Percentiles rank a stretch among this genome's conserved stretches.
phyloP scores from a whole-genome alignment of 1,140 invertebrate genomes.

The Drosophila aff. region DNA sequence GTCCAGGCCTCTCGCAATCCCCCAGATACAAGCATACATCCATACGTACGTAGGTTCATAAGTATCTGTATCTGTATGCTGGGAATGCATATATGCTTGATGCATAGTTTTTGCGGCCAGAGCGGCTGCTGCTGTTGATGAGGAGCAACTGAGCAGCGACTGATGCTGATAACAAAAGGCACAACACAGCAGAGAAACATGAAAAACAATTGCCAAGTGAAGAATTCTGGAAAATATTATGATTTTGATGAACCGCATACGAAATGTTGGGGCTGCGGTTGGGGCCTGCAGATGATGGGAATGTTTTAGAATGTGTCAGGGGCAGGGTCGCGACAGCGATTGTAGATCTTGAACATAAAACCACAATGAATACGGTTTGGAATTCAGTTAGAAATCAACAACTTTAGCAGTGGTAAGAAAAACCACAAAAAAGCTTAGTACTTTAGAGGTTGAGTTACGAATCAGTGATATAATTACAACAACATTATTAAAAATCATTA shows the following conservation, averaged over 20 bases:
- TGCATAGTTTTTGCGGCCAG: conserved; percentile 34
- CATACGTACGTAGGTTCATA: conserved; percentile 7
- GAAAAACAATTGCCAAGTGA: conserved; percentile 29
- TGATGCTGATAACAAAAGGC: conserved; percentile 49
- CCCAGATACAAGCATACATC: conserved; percentile 20
- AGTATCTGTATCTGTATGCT: conserved; percentile 28
- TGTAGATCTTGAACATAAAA: conserved; percentile 5
- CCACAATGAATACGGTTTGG: conserved; percentile 23
- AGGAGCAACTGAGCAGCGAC: conserved; percentile 1
- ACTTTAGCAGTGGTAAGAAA: not conserved
- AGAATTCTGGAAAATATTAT: conserved; percentile 34
- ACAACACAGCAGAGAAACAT: conserved; percentile 1
- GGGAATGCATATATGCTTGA: conserved; percentile 30
- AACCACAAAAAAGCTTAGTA: not conserved
- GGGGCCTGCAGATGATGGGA: conserved; percentile 6
- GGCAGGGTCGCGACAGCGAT: not conserved
- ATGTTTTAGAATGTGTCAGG: conserved; percentile 11
- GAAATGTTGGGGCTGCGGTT: conserved; percentile 13
- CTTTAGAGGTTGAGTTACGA: not conserved
- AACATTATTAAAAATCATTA: not conserved
- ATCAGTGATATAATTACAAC: not conserved
- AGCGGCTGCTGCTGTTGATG: conserved; percentile 16
- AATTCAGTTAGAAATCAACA: not conserved
- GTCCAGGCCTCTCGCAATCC: conserved; percentile 24
- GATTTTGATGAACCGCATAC: conserved; percentile 43